These are phyloP conservation scores for Miichthys miiuy DNA, from an alignment of 2,797 vertebrate genomes.

Conservation along the genomic window DNA sequence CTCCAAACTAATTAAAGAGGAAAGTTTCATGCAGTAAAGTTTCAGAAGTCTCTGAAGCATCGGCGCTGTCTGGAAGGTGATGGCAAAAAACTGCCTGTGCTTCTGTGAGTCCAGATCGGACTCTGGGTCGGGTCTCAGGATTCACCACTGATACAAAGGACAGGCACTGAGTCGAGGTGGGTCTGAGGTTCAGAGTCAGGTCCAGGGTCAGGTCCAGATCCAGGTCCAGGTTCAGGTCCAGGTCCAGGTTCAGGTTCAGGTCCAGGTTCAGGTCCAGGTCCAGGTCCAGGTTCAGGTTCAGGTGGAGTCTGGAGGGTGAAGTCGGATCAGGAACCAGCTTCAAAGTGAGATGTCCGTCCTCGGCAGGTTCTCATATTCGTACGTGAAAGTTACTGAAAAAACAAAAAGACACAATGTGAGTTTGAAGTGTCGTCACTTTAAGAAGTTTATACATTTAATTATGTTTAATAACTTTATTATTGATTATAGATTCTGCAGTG, in stretches of 20 bases:
- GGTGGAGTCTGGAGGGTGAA: constrained; percentile 7
- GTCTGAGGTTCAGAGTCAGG: constrained; percentile 37
- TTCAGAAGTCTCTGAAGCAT: constrained; percentile 19
- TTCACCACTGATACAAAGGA: constrained; percentile 50
- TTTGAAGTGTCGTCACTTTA: background rate
- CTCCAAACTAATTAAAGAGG: constrained; percentile 23
- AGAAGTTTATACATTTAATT: no score
- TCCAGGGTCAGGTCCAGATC: no score
- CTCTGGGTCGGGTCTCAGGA: constrained; percentile 35
- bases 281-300: background rate
- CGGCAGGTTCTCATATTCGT: constrained; percentile 89
- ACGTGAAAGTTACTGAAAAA: constrained; percentile 94
- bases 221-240: background rate
- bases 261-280: background rate
- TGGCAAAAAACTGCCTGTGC: constrained; percentile 42
- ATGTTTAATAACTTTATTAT: no score
- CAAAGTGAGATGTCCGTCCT: constrained; percentile 32
- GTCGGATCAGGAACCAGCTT: constrained; percentile 18
- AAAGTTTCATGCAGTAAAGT: constrained; percentile 55
- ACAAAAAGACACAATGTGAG: background rate
- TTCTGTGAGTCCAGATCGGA: constrained; percentile 46
- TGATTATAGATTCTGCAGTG: no score
- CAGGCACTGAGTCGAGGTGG: constrained; percentile 75
- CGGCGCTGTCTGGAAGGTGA: constrained; percentile 6
- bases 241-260: background rate